Evolutionary conservation across 2,113 vertebrate species (phyloP).

Genomic region (Pseudorasbora parva): DNA sequence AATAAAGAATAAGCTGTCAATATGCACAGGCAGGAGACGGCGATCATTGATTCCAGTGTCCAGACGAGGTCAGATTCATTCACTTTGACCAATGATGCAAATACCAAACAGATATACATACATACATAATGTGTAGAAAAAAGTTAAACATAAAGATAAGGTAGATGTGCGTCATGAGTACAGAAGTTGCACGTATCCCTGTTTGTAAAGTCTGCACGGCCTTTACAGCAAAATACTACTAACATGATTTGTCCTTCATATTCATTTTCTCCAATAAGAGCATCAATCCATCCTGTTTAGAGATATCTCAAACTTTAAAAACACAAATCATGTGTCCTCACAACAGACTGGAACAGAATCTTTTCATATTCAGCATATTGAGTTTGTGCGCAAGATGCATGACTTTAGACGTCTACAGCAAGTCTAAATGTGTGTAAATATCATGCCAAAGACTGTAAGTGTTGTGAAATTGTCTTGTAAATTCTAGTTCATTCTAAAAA

Average conservation of each 20-base stretch:
- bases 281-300: constrained; percentile 55
- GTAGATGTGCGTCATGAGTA: constrained; percentile 60
- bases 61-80: background rate
- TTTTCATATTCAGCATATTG: background rate
- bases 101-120: constrained; percentile 66
- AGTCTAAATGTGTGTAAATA: constrained; percentile 8
- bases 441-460: background rate
- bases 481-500: background rate
- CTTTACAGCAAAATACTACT: background rate
- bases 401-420: background rate
- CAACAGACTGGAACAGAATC: constrained; percentile 41
- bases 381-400: background rate
- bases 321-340: constrained; percentile 52
- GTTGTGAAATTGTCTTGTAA: background rate
- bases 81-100: background rate
- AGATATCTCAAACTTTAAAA: constrained; percentile 57
- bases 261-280: background rate
- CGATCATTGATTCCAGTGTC: background rate
- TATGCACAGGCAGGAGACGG: background rate
- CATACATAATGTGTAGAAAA: constrained; percentile 38
- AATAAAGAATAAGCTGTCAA: background rate
- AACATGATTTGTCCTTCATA: background rate
- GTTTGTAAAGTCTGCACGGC: background rate
- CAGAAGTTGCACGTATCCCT: constrained; percentile 57
- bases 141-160: constrained; percentile 60